phyloP scores from a whole-genome alignment of 2,888 invertebrate species.

The Netelia melanura region DNA sequence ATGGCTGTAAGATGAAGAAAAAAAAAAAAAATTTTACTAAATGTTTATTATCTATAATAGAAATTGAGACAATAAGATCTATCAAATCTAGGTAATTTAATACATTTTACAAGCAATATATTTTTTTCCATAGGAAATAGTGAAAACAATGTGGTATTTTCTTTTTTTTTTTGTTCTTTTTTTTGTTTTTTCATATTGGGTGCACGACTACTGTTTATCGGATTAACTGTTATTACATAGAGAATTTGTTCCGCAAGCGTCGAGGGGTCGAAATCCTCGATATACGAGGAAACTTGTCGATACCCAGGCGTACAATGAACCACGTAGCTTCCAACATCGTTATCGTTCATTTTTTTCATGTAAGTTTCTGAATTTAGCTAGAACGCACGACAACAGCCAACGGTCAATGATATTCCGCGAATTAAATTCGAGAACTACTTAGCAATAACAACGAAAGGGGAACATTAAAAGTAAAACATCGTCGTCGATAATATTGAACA shows the following conservation, averaged over 20 bases:
- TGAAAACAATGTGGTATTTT: slow-evolving; percentile 72
- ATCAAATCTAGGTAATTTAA: slow-evolving; percentile 68
- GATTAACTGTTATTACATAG: slow-evolving; percentile 59
- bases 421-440: slow-evolving; percentile 20
- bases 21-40: slow-evolving; percentile 56
- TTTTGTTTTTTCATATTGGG: slow-evolving; percentile 53
- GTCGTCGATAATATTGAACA: slow-evolving; percentile 39
- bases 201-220: slow-evolving; percentile 56
- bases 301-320: slow-evolving; percentile 16
- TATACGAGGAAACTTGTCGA: slow-evolving; percentile 1
- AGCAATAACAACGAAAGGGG: slow-evolving; percentile 1
- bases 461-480: slow-evolving; percentile 13
- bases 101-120: slow-evolving; percentile 70
- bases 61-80: slow-evolving; percentile 69
- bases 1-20: not conserved
- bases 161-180: slow-evolving; percentile 44
- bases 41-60: slow-evolving; percentile 67
- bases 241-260: slow-evolving; percentile 41
- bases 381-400: slow-evolving; percentile 34
- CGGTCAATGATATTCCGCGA: slow-evolving; percentile 29
- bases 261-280: slow-evolving; percentile 18
- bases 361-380: slow-evolving; percentile 42
- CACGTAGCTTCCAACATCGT: slow-evolving; percentile 4
- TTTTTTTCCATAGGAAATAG: slow-evolving; percentile 69
- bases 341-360: slow-evolving; percentile 19